Evolutionary conservation across 30 jellyfish, hydroid and myxozoan genomes (phyloP), one percentile per base, ranked within the genome.

Genomic region (Clytia hemisphaerica): DNA sequence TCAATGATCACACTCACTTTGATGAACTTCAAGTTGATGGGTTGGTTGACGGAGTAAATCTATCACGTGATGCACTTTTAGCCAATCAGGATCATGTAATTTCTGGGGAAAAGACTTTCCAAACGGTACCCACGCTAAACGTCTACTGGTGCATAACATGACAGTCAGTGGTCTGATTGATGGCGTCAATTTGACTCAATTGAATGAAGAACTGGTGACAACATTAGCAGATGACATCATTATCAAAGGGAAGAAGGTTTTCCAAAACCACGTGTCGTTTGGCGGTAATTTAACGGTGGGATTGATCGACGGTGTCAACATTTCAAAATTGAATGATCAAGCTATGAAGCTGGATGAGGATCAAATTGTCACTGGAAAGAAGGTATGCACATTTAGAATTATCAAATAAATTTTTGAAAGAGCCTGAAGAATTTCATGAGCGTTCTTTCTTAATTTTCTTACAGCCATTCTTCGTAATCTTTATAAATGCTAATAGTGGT

Each of bases 271-370:
- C 22, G 67, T 69, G 2, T 67, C 92, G 21, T 79, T 89, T 42
- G 74, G 74, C 53, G 85, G 92, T 46, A 64, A 70, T 58, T 65
- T 74, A 82, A 75, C 66, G 6, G 82, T 64, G 19, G 95, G 95
- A 9, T 44, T 89, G 38, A 60, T 81, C 31, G 92, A 81, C 38
- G 92, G 92, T 24, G 88, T 76, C 40, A 77, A 89, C 62, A 37
- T 89, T 10, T 76, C 88, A 6, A 76, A 81, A 19, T 64, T 89
- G 53, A 68, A 76, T 58, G 47, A 36, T 14, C 80, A 81, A 2
- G 77, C 90, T 38, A 35, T 89, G 66, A 76, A 69, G 46, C 59
- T 32, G 16, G 14, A 45, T 47, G 98, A 95, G 10, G 72, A 62
- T 33, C 98, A 89, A 62, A 61, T 49, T 1, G 40, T 89, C 32